Conservation (phyloP, 1,140 invertebrate species). For the Daktulosphaira vitifoliae region DNA sequence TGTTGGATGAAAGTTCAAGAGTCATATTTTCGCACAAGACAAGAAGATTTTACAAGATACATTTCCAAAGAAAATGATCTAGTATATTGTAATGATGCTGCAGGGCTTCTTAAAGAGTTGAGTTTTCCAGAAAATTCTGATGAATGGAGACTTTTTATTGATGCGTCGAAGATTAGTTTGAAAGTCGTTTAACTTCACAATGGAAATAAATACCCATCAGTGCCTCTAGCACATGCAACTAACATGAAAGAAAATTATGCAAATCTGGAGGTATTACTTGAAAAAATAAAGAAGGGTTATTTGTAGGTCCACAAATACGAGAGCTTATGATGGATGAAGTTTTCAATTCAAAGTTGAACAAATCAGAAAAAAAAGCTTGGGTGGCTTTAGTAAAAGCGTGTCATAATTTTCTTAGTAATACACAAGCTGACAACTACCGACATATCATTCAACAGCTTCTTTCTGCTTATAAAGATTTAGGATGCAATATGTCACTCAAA, state of each 20-base stretch:
- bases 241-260: slow-evolving; percentile 22
- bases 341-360: not conserved
- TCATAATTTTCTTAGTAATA: too few relatives aligned
- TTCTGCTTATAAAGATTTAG: too few relatives aligned
- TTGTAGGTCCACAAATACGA: not conserved
- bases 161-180: slow-evolving; percentile 32
- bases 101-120: not conserved
- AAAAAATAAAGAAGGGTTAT: not conserved
- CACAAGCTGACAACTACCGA: too few relatives aligned
- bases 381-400: too few relatives aligned
- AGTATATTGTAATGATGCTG: not conserved
- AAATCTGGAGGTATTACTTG: slow-evolving; percentile 1
- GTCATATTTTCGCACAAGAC: not conserved
- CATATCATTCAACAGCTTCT: too few relatives aligned
- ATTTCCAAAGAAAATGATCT: not conserved
- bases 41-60: not conserved
- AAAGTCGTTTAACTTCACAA: slow-evolving; percentile 33
- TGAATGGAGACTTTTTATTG: slow-evolving; percentile 35
- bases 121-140: not conserved
- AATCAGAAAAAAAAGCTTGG: too few relatives aligned
- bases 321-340: not conserved
- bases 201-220: slow-evolving; percentile 17
- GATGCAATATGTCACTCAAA: too few relatives aligned
- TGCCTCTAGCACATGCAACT: slow-evolving; percentile 21
- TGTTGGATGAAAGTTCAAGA: not conserved